Evolutionary conservation across 2,888 invertebrate genomes (phyloP).

Genomic region (Helobdella robusta): DNA sequence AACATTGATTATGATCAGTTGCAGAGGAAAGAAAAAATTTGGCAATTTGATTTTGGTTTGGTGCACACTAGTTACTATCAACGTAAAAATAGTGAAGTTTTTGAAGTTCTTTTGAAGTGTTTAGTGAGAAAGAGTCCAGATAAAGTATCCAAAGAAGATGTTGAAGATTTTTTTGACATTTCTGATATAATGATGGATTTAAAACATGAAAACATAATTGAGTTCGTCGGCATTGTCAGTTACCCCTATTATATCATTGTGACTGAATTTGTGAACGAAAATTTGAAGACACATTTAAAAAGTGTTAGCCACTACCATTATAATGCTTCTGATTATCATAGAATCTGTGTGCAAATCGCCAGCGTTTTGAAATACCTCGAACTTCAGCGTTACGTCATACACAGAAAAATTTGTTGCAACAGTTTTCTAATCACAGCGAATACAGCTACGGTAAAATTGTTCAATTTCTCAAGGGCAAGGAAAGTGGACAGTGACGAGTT

Average conservation of each 20-base stretch:
- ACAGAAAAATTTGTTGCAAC: constrained; percentile 34
- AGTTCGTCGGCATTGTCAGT: constrained; percentile 33
- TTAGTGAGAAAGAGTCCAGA: constrained; percentile 25
- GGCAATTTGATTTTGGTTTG: constrained; percentile 34
- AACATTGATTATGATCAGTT: constrained; percentile 31
- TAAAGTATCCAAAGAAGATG: constrained; percentile 27
- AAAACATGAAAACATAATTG: constrained; percentile 33
- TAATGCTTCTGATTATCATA: neutral
- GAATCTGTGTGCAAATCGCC: constrained; percentile 33
- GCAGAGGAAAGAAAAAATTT: constrained; percentile 33
- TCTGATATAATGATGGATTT: constrained; percentile 32
- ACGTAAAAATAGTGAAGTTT: constrained; percentile 30
- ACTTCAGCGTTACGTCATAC: constrained; percentile 32
- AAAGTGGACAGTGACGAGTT: constrained; percentile 34
- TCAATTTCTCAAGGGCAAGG: constrained; percentile 33
- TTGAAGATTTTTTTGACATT: constrained; percentile 35
- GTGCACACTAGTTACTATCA: constrained; percentile 34
- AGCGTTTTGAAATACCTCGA: constrained; percentile 35
- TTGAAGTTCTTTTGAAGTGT: constrained; percentile 34
- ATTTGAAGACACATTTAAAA: no score
- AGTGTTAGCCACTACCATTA: neutral
- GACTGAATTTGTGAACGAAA: constrained; percentile 31
- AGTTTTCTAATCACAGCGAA: constrained; percentile 34
- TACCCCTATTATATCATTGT: constrained; percentile 34
- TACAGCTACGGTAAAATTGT: constrained; percentile 33